Base-by-base conservation (phyloP, 2,113 vertebrate genomes). In the Pyxicephalus adspersus region DNA sequence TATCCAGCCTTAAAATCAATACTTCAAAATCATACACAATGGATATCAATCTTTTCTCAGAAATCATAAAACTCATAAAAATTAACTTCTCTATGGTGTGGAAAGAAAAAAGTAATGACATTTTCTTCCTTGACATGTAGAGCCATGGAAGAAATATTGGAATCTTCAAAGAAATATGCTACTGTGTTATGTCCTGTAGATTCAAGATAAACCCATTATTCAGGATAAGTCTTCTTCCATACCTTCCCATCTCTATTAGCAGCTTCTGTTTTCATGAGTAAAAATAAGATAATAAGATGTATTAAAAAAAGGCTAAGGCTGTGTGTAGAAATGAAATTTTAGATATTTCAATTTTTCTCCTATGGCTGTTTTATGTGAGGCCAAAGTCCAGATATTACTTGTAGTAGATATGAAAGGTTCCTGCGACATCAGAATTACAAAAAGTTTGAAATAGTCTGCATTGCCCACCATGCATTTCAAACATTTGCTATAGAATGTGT, bases 51-150 rank as follows among this genome's bases (percentile, higher is more conserved):
- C 70, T 73, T 73, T 13, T 73, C 70, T 58, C 28, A 73, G 28
- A 73, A 34, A 28, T 73, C 70, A 58, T 73, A 73, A 73, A 73
- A 73, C 70, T 73, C 70, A 57, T 73, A 73, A 73, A 57, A 73
- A 73, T 73, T 73, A 73, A 73, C 70, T 73, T 73, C 70, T 73
- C 70, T 73, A 34, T 73, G 70, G 54, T 58, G 52, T 58, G 70
- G 54, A 73, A 58, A 73, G 29, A 73, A 55, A 45, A 73, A 57
- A 73, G 70, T 73, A 73, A 73, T 73, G 70, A 57, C 70, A 73
- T 73, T 73, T 73, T 73, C 68, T 73, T 73, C 68, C 70, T 73
- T 73, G 70, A 73, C 70, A 73, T 73, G 70, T 73, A 34, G 70
- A 73, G 70, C 70, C 70, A 73, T 73, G 54, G 70, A 73, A 73